Conservation (phyloP, 2,888 invertebrate species). For the Platypus cylindrus region DNA sequence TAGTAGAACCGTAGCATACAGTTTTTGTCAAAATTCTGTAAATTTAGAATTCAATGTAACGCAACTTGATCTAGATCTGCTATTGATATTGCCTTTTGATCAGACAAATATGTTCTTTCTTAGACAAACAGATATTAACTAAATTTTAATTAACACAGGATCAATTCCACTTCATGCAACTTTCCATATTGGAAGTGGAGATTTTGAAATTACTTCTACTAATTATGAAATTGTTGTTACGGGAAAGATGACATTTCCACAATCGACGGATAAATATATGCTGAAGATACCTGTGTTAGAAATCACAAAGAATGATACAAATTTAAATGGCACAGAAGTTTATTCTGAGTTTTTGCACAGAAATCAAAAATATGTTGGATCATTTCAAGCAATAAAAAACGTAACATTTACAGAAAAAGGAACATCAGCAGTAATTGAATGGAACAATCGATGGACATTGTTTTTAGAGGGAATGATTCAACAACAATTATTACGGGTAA, state of each 20-base stretch:
- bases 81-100: too few relatives aligned
- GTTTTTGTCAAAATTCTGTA: too few relatives aligned
- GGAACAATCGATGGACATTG: slow-evolving; percentile 61
- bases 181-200: slow-evolving; percentile 33
- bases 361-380: slow-evolving; percentile 44
- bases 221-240: slow-evolving; percentile 56
- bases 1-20: too few relatives aligned
- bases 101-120: too few relatives aligned
- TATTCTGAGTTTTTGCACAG: slow-evolving; percentile 58
- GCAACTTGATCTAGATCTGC: too few relatives aligned
- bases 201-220: slow-evolving; percentile 32
- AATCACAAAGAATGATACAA: slow-evolving; percentile 35
- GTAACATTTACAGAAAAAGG: slow-evolving; percentile 30
- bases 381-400: slow-evolving; percentile 27
- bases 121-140: too few relatives aligned
- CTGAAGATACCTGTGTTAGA: slow-evolving; percentile 36
- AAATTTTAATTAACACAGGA: too few relatives aligned
- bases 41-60: too few relatives aligned
- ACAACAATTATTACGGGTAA: slow-evolving; percentile 48
- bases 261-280: slow-evolving; percentile 43
- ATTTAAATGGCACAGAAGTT: slow-evolving; percentile 49
- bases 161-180: slow-evolving; percentile 33
- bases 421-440: slow-evolving; percentile 23
- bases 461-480: slow-evolving; percentile 87
- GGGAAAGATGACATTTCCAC: slow-evolving; percentile 50